phyloP scores from a whole-genome alignment of 2,888 invertebrate genomes.

The Eupithecia subfuscata region DNA sequence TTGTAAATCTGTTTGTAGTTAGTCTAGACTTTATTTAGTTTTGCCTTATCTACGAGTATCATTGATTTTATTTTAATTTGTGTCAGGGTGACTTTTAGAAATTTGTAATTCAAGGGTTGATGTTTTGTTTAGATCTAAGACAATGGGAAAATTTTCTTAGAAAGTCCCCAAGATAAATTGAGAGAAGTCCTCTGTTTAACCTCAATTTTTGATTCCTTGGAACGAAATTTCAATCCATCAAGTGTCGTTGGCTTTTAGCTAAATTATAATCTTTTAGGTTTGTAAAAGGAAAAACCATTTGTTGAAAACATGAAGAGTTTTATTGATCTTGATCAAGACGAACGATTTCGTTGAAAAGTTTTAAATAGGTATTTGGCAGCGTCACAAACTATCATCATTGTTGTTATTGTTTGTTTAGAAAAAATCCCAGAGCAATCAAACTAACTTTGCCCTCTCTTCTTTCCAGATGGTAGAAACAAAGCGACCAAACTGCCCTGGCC shows the following conservation, averaged over 20 bases:
- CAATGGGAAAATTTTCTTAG: constrained; percentile 12
- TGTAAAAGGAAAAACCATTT: background rate
- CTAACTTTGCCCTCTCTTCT: background rate
- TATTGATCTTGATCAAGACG: constrained; percentile 1
- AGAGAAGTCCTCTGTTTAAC: constrained; percentile 10
- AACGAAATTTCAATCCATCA: constrained; percentile 14
- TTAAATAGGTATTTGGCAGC: background rate
- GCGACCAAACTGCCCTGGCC: constrained; percentile 82
- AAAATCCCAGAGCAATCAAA: background rate
- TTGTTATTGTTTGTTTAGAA: background rate
- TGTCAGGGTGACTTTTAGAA: constrained; percentile 23
- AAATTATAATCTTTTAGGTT: constrained; percentile 12
- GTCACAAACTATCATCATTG: background rate
- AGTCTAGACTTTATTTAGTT: constrained; percentile 48
- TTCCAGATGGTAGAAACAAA: constrained; percentile 89
- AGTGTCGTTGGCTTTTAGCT: constrained; percentile 13
- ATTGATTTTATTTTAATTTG: constrained; percentile 48
- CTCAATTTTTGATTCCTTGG: constrained; percentile 9
- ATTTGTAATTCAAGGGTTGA: constrained; percentile 21
- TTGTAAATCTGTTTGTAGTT: constrained; percentile 42
- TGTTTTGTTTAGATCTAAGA: constrained; percentile 19
- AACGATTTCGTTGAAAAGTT: background rate
- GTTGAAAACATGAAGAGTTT: constrained; percentile 1
- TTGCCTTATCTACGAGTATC: constrained; percentile 39
- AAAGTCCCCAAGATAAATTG: constrained; percentile 10